These are phyloP conservation scores for Drosophila quasianomalipes DNA, from an alignment of 2,888 invertebrate species.

Conservation along the genomic window DNA sequence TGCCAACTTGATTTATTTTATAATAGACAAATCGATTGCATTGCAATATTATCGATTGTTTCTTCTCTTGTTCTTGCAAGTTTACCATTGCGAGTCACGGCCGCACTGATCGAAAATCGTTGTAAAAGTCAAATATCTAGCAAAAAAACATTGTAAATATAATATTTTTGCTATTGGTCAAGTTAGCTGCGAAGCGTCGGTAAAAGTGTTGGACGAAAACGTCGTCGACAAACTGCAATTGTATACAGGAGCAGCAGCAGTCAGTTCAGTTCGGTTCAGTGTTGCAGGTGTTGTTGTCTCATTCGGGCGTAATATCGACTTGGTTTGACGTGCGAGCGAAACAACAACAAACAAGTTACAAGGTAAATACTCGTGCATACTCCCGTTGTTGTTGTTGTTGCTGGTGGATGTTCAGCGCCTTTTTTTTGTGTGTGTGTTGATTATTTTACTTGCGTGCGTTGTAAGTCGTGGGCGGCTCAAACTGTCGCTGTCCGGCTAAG, in stretches of 20 bases:
- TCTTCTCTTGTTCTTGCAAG: constrained; percentile 43
- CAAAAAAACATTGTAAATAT: constrained; percentile 13
- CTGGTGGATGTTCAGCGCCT: constrained; percentile 80
- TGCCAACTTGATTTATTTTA: constrained; percentile 23
- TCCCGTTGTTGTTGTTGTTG: constrained; percentile 57
- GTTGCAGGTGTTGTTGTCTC: constrained; percentile 71
- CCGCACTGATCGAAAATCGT: constrained; percentile 42
- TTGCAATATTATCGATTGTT: constrained; percentile 30
- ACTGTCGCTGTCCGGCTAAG: constrained; percentile 32
- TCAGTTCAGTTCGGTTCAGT: constrained; percentile 9
- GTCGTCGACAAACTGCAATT: constrained; percentile 57
- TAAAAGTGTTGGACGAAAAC: constrained; percentile 41
- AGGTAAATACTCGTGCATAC: constrained; percentile 76
- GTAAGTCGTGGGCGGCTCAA: constrained; percentile 73
- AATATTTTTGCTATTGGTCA: constrained; percentile 3
- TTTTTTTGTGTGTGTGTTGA: constrained; percentile 75
- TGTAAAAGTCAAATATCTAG: constrained; percentile 34
- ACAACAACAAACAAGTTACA: constrained; percentile 80
- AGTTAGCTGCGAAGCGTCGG: constrained; percentile 4
- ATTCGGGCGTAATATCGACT: constrained; percentile 63
- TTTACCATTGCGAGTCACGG: constrained; percentile 48
- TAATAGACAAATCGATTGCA: constrained; percentile 16
- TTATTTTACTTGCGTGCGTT: constrained; percentile 77
- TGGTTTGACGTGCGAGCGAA: constrained; percentile 72
- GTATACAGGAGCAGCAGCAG: constrained; percentile 52